Base-by-base conservation (phyloP, 2,888 invertebrate genomes). In the Euclidia mi region DNA sequence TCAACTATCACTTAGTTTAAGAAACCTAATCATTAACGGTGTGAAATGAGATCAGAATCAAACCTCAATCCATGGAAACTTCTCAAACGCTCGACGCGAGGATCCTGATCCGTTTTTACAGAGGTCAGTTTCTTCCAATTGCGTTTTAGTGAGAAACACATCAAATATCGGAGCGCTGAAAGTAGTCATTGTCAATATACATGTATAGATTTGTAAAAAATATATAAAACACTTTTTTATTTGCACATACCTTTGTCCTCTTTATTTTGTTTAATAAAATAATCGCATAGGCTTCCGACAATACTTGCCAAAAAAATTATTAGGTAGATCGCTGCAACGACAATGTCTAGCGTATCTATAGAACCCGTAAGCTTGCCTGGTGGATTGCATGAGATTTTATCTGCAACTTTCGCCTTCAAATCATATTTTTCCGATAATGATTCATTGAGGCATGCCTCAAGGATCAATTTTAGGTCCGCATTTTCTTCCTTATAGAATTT, bases 131-230 rank as follows among this genome's bases (percentile, higher is more conserved):
- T 62, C 1, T 45, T 57, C 85, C 83, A 87, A 53, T 81, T 84
- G 3, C 69, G 69, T 29, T 45, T 56, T 11, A 86, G 28, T 10
- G 87, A 85, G 56, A 87, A 87, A 46, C 81, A 78, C 3, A 74
- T 32, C 6, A 86, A 17, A 3, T 66, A 59, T 31, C 53, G 62
- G 0, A 46, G 31, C 12, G 14, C 67, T 68, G 43, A 31, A 58
- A 62, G 12, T 18, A 15, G 6, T 38, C n/a, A 38, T 3, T 9
- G 2, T 38, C 3, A 18, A 1, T 31, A 18, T n/a, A 10, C 2
- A 31, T 1, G 15, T 9, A n/a, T 9, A 28, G n/a, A 28, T 3
- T 17, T 0, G 11, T 10, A 20, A 11, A 28, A 28, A 28, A 11
- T 20, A 14, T 15, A 20, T 37, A 68, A 69, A 25, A 12, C 2